Percentiles rank a stretch among this genome's conserved stretches.
Evolutionary conservation across 2,113 vertebrate species (phyloP).

Genomic region (Emydocephalus ijimae): DNA sequence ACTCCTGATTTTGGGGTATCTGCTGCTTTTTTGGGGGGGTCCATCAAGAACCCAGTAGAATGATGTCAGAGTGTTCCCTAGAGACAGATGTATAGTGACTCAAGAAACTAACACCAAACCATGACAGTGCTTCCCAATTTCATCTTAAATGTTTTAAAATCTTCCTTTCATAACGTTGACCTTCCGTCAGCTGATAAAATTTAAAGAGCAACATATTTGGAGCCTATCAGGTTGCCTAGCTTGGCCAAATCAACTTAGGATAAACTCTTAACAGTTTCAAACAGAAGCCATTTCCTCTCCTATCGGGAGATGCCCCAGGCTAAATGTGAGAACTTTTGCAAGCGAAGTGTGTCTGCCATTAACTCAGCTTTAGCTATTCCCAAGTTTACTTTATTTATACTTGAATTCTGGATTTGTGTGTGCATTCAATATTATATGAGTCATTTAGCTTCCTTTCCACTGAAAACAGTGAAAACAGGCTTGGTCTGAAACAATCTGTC

Average conservation of each 20-base stretch:
- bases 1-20: neutral
- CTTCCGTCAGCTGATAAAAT: neutral
- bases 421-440: neutral
- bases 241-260: neutral
- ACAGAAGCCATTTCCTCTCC: neutral
- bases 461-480: accelerated
- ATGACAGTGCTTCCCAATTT: neutral
- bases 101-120: neutral
- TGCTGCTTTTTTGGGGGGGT: neutral
- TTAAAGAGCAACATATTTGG: neutral
- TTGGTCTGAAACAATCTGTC: slow-evolving; percentile 6
- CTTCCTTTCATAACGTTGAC: neutral
- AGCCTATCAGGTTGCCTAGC: neutral
- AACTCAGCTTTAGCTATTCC: neutral
- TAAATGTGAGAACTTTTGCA: neutral
- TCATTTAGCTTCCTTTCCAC: neutral
- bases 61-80: neutral
- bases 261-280: neutral
- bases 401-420: neutral
- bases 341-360: neutral
- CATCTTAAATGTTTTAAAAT: neutral
- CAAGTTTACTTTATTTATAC: neutral
- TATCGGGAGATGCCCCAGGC: neutral
- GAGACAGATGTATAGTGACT: neutral
- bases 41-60: neutral